Evolutionary conservation across 2,113 vertebrate genomes (phyloP), one percentile per base, ranked within the genome.

Genomic region (Nicator chloris): DNA sequence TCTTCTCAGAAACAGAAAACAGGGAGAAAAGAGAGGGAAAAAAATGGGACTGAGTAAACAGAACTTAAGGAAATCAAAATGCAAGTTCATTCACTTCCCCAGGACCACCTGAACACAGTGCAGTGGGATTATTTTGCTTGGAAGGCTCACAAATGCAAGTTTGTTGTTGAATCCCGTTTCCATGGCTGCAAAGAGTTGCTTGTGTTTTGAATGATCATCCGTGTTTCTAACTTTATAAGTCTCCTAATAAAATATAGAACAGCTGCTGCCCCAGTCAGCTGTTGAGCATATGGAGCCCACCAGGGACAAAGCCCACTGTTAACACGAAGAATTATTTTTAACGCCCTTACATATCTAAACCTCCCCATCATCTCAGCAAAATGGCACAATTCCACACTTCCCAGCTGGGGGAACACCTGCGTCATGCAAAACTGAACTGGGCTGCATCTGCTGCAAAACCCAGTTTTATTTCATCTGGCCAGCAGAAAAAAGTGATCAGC

Each of bases 381-480:
- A 97, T 98, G 98, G 97, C 97, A 97, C 76, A 4, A 85, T 81
- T 98, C 97, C 97, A 98, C 82, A 72, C 93, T 97, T 90, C 95
- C 97, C 97, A 98, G 97, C 97, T 98, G 96, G 93, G 95, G 97
- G 96, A 97, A 95, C 98, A 98, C 98, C 98, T 98, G 98, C 90
- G 3, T 90, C 95, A 95, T 88, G 73, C 94, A 96, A 95, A 95
- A 82, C 81, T 82, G 78, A 98, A 92, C 93, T 95, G 66, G 45
- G 79, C 95, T 80, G 96, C 97, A 98, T 98, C 97, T 98, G 98
- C 86, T 97, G 73, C 88, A 92, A 95, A 95, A 77, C 11, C 57
- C 76, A 86, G 44, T 96, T 92, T 96, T 84, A 96, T 97, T 98
- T 97, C 97, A 97, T 98, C 97, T 98, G 96, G 97, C 94, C 96